phyloP scores from a whole-genome alignment of 2,113 vertebrate genomes.

The Gasterosteus nipponicus region DNA sequence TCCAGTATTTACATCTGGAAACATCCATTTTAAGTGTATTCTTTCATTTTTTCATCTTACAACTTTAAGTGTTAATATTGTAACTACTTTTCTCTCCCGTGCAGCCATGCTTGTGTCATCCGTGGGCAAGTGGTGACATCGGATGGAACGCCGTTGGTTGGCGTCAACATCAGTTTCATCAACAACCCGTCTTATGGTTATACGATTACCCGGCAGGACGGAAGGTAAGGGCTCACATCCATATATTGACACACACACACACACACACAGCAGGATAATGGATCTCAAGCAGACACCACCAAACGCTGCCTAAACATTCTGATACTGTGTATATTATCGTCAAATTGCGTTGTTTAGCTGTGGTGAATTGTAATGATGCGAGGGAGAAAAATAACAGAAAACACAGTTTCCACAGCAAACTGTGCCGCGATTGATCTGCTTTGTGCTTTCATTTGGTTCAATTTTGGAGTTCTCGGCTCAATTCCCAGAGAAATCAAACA shows the following conservation, averaged over 20 bases:
- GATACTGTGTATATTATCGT: constrained; percentile 40
- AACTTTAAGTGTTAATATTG: constrained; percentile 2
- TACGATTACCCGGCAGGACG: constrained; percentile 95
- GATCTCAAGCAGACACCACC: not conserved
- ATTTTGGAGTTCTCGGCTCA: constrained; percentile 73
- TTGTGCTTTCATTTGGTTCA: constrained; percentile 70
- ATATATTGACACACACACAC: constrained; percentile 2
- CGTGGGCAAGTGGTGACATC: constrained; percentile 97
- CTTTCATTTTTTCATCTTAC: not conserved
- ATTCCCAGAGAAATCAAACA: constrained; percentile 78
- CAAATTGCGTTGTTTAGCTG: constrained; percentile 41
- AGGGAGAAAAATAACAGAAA: not conserved
- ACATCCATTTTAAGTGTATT: constrained; percentile 12
- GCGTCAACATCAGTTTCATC: constrained; percentile 97
- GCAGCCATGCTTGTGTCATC: constrained; percentile 95
- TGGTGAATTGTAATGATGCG: constrained; percentile 40
- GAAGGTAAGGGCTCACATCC: constrained; percentile 84
- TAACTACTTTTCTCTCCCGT: constrained; percentile 17
- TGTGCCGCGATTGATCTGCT: constrained; percentile 69
- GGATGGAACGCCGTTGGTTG: constrained; percentile 96
- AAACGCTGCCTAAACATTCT: not conserved
- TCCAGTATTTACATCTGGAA: constrained; percentile 41
- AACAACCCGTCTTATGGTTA: constrained; percentile 92
- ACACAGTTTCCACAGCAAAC: constrained; percentile 56
- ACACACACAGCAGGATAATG: not conserved